These are phyloP conservation scores for Nomada ruficornis DNA, from an alignment of 2,888 invertebrate species.

Conservation along the genomic window DNA sequence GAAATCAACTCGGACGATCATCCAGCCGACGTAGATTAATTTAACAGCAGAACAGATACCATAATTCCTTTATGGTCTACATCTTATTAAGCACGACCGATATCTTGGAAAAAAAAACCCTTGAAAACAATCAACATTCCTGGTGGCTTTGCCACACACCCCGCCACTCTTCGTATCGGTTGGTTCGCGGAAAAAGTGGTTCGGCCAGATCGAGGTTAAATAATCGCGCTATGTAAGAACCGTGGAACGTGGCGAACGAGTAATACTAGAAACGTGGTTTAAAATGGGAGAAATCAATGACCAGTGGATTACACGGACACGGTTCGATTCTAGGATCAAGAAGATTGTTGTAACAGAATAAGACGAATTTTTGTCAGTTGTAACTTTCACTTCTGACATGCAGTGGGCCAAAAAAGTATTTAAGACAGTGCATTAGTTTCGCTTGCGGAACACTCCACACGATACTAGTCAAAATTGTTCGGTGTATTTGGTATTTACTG, in stretches of 20 bases:
- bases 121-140: slow-evolving; percentile 48
- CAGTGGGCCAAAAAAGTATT: too few relatives aligned
- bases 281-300: slow-evolving; percentile 49
- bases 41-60: slow-evolving; percentile 1
- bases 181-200: slow-evolving; percentile 39
- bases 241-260: slow-evolving; percentile 38
- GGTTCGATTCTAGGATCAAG: slow-evolving; percentile 34
- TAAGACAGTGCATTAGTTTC: too few relatives aligned
- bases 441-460: too few relatives aligned
- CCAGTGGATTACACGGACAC: slow-evolving; percentile 30
- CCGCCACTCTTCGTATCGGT: neutral
- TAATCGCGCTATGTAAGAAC: slow-evolving; percentile 45
- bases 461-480: too few relatives aligned
- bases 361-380: neutral
- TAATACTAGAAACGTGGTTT: slow-evolving; percentile 40
- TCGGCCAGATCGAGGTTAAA: slow-evolving; percentile 49
- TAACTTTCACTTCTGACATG: too few relatives aligned
- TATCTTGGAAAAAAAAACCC: slow-evolving; percentile 19
- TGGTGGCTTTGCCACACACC: neutral
- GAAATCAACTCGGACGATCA: slow-evolving; percentile 6
- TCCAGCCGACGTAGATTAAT: slow-evolving; percentile 2
- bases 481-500: too few relatives aligned
- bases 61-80: slow-evolving; percentile 12
- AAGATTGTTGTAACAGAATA: slow-evolving; percentile 29
- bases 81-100: slow-evolving; percentile 34